These are phyloP conservation scores for Eulemur macaco DNA, from an alignment of 2,113 vertebrate species.

Conservation along the genomic window DNA sequence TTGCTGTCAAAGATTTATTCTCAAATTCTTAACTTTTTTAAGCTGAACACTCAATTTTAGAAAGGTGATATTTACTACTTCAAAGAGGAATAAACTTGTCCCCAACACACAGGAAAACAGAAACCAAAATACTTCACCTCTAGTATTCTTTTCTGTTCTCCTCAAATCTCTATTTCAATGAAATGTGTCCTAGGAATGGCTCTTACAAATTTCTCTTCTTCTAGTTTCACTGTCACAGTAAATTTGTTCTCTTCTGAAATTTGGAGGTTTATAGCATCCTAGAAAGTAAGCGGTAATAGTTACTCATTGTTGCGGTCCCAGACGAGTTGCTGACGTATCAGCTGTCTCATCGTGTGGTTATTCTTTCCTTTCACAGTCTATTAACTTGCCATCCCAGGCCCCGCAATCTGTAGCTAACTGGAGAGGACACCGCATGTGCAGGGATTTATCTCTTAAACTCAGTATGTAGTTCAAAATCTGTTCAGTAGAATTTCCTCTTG, in stretches of 20 bases:
- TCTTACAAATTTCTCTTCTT: background rate
- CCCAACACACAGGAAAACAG: background rate
- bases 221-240: background rate
- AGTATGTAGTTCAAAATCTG: background rate
- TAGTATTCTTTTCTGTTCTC: background rate
- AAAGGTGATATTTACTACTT: background rate
- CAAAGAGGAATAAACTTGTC: background rate
- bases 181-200: background rate
- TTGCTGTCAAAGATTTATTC: background rate
- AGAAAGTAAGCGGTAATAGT: background rate
- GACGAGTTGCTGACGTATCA: background rate
- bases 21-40: background rate
- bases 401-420: background rate
- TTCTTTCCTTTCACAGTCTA: background rate
- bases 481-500: background rate
- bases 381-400: conserved; percentile 8
- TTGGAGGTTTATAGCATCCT: background rate
- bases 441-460: background rate
- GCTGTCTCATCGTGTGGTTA: background rate
- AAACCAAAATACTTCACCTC: background rate
- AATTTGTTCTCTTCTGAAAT: background rate
- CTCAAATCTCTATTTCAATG: background rate
- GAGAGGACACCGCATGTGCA: background rate
- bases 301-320: background rate
- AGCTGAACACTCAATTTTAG: background rate